Evolutionary conservation across 2,888 invertebrate genomes (phyloP).

Genomic region (Mesochorus sp.): DNA sequence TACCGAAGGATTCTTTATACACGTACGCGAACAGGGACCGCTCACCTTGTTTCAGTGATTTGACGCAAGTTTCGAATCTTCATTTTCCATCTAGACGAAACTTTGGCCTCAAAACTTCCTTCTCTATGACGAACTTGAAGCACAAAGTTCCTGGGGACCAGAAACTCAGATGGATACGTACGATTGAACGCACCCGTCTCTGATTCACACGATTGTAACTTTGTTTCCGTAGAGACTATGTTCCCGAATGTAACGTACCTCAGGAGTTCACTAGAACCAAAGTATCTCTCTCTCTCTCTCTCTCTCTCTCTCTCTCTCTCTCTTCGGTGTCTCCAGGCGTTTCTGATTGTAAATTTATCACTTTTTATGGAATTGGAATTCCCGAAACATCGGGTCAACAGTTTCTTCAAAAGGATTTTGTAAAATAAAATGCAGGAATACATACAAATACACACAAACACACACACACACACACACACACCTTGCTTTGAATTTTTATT

Average conservation of each 20-base stretch:
- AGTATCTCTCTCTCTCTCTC: too few species aligned
- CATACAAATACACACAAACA: too few species aligned
- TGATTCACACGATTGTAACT: background rate
- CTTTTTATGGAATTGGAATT: background rate
- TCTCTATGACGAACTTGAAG: background rate
- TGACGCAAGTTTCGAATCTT: background rate
- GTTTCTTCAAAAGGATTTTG: too few species aligned
- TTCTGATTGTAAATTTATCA: background rate
- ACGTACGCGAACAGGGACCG: background rate
- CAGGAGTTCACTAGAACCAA: background rate
- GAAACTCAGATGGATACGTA: background rate
- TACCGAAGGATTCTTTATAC: background rate
- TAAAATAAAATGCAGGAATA: too few species aligned
- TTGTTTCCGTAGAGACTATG: background rate
- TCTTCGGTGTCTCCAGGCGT: background rate
- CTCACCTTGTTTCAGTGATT: background rate
- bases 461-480: too few species aligned
- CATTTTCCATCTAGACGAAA: background rate
- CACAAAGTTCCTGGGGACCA: background rate
- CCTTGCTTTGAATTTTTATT: too few species aligned
- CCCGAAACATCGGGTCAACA: background rate
- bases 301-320: too few species aligned
- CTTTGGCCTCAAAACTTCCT: constrained; percentile 3
- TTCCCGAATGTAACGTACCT: constrained; percentile 6
- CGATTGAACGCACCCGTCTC: background rate